These are phyloP conservation scores for Simalia tracyae DNA, from an alignment of 2,797 vertebrate species.

Conservation along the genomic window DNA sequence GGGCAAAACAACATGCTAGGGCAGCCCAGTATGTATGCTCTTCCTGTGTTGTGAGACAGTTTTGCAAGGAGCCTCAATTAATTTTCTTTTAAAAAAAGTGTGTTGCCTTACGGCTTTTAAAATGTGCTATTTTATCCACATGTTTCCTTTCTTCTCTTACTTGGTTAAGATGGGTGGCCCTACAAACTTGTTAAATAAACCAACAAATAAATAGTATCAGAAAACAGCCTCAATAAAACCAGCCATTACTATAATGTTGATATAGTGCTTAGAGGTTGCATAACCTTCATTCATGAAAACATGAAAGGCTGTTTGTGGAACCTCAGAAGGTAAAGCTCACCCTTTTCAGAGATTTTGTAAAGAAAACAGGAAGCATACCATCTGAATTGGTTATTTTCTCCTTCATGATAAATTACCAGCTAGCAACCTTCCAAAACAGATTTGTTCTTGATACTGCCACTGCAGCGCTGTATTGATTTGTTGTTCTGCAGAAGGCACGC, in stretches of 20 bases:
- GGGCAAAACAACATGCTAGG: not conserved
- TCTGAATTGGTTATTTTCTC: slow-evolving; percentile 7
- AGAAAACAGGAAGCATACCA: not conserved
- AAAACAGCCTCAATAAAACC: not conserved
- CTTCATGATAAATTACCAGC: slow-evolving; percentile 20
- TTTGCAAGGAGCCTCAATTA: not conserved
- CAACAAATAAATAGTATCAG: not conserved
- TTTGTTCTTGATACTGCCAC: slow-evolving; percentile 32
- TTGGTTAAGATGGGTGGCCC: not conserved
- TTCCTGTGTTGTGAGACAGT: not conserved
- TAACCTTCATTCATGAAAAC: not conserved
- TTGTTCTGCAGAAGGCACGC: slow-evolving; percentile 29
- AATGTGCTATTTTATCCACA: not conserved
- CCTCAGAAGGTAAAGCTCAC: not conserved
- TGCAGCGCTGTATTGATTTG: slow-evolving; percentile 27
- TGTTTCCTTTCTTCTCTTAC: not conserved
- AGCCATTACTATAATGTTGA: not conserved
- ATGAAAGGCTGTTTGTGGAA: not conserved
- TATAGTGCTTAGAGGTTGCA: not conserved
- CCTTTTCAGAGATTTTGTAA: not conserved
- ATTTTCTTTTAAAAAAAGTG: not conserved
- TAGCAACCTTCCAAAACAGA: slow-evolving; percentile 41
- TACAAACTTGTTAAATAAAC: not conserved
- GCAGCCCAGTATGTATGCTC: not conserved
- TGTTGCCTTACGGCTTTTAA: not conserved